A percentile compares a stretch with the other conserved stretches of the same genome.
Evolutionary conservation across 2,113 vertebrate genomes (phyloP).

Genomic region (Rhabdornis inornatus): DNA sequence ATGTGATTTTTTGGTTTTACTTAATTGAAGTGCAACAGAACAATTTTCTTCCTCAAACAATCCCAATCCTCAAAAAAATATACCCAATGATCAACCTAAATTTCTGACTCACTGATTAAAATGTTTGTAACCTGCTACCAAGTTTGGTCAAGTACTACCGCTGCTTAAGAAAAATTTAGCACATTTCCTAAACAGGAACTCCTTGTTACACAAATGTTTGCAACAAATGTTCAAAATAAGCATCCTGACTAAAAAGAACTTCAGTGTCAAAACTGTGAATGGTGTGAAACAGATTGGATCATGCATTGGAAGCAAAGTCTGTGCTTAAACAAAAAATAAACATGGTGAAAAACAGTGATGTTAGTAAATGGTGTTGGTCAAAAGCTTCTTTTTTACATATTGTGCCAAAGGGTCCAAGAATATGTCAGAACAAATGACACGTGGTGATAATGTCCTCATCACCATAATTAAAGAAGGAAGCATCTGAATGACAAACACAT

Average conservation of each 20-base stretch:
- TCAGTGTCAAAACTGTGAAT: neutral
- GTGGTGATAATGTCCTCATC: neutral
- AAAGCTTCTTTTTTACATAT: neutral
- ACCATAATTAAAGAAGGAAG: neutral
- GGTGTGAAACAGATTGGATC: neutral
- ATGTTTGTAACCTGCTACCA: neutral
- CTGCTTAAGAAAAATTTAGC: neutral
- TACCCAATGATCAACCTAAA: neutral
- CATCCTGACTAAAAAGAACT: constrained; percentile 2
- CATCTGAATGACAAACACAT: neutral
- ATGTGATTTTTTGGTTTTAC: neutral
- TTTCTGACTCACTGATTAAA: neutral
- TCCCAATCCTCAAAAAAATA: neutral
- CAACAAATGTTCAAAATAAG: neutral
- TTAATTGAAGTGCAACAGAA: neutral
- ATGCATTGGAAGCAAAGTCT: constrained; percentile 11
- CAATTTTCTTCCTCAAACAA: neutral
- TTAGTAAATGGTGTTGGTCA: neutral
- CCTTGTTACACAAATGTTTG: neutral
- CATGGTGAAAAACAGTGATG: neutral
- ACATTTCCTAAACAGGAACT: neutral
- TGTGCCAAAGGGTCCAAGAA: neutral
- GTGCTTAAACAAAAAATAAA: neutral
- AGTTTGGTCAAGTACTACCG: neutral
- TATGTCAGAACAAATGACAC: neutral